Base-by-base conservation (phyloP, 2,113 vertebrate species). In the Pantherophis guttatus region DNA sequence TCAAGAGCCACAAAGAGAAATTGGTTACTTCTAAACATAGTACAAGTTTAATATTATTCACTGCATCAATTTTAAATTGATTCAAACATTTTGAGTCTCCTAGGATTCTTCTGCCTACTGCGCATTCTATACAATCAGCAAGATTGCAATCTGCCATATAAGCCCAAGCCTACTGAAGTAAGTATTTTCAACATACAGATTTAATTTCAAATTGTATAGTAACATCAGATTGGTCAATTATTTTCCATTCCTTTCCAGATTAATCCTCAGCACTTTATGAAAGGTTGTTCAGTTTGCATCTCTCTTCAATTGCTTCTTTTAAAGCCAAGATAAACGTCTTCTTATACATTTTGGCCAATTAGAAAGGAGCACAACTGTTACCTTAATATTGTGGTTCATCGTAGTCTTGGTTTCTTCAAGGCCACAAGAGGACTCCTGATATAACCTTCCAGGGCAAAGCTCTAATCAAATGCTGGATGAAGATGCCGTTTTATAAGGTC, bases 401-500 rank as follows among this genome's bases (percentile, higher is more conserved):
- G 96, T 97, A 91, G n/a, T 8, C 3, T 58, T 93, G 87, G 89
- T 94, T 62, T 89, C 24, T 94, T 96, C 95, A 95, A 81, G 93
- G 8, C 8, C 81, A 65, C 0, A 1, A 91, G 94, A 0, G 0
- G 90, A 2, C 23, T 93, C 90, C 91, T 94, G 93, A 90, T 94
- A 90, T 90, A 92, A 94, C 94, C 96, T 6, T 48, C 92, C 0
- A 48, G 0, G 95, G 90, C n/a, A 93, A 57, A 5, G 0, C 91
- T 95, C 93, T 29, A 58, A 33, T 5, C 89, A 0, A 0, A 53
- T 48, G 3, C 0, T 57, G 0, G 23, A 3, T 4, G 54, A 85
- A 81, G 50, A 0, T 0, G 88, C 0, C 1, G 65, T 97, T 94
- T 96, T 97, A 97, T 97, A 97, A 95, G 93, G 70, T 81, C 1